These are phyloP conservation scores for Opisthograptis luteolata DNA, from an alignment of 2,888 invertebrate species.

Conservation along the genomic window DNA sequence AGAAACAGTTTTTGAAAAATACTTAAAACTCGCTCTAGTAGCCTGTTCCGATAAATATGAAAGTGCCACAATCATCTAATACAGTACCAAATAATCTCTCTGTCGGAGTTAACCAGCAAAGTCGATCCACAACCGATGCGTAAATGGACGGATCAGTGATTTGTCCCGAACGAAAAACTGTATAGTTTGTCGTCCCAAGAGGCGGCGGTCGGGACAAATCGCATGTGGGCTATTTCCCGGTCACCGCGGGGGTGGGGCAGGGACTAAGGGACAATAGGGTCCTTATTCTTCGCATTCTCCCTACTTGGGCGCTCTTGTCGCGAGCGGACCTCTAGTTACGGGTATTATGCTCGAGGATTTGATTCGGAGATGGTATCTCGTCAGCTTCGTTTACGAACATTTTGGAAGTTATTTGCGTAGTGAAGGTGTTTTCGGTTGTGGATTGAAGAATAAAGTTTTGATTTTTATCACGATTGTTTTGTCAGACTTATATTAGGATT, in stretches of 20 bases:
- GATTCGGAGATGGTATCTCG: conserved; percentile 35
- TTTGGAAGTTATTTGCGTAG: conserved; percentile 29
- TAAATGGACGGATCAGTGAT: conserved; percentile 8
- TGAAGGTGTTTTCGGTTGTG: conserved; percentile 2
- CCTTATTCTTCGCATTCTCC: conserved; percentile 24
- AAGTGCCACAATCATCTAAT: not conserved
- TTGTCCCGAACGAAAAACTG: conserved; percentile 19
- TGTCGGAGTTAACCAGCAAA: too few species aligned
- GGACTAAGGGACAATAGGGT: conserved; percentile 25
- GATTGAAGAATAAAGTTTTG: not conserved
- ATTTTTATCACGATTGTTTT: not conserved
- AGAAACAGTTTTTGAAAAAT: too few species aligned
- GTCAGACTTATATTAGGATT: not conserved
- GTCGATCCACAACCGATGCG: not conserved
- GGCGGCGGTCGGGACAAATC: conserved; percentile 20
- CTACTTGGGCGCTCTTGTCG: conserved; percentile 19
- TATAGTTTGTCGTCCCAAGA: conserved; percentile 29
- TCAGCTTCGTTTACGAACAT: conserved; percentile 36
- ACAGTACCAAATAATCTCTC: not conserved
- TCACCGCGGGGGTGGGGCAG: not conserved
- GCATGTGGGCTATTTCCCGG: conserved; percentile 23
- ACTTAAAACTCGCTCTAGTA: too few species aligned
- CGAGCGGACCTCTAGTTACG: conserved; percentile 32
- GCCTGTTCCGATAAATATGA: too few species aligned
- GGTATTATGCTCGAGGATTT: conserved; percentile 34